These are phyloP conservation scores for Gonatopus flavifemur DNA, from an alignment of 1,140 invertebrate genomes.

Conservation along the genomic window DNA sequence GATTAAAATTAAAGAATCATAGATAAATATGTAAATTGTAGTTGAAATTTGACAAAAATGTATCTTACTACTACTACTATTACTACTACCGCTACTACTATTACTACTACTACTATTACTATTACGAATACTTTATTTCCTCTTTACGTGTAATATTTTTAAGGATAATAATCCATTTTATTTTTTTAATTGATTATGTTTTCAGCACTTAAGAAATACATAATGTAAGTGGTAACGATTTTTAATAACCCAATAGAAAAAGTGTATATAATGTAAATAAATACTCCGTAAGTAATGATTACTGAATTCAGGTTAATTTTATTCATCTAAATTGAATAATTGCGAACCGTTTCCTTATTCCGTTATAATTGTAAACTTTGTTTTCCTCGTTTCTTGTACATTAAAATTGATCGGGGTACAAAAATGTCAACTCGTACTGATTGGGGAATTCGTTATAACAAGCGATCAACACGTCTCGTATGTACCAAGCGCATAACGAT, in stretches of 20 bases:
- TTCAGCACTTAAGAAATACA: too few relatives aligned
- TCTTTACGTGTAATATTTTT: too few relatives aligned
- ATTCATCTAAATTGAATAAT: neutral
- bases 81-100: too few relatives aligned
- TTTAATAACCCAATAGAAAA: constrained; percentile 31
- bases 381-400: too few relatives aligned
- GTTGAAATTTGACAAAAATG: too few relatives aligned
- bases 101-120: too few relatives aligned
- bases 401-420: constrained; percentile 44
- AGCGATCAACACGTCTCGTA: constrained; percentile 36
- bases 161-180: constrained; percentile 10
- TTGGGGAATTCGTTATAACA: constrained; percentile 37
- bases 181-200: constrained; percentile 25
- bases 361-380: too few relatives aligned
- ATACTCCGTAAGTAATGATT: constrained; percentile 41
- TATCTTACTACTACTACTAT: too few relatives aligned
- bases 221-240: constrained; percentile 30
- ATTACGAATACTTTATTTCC: too few relatives aligned
- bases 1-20: too few relatives aligned
- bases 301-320: constrained; percentile 16
- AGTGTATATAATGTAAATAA: constrained; percentile 59
- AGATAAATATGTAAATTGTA: too few relatives aligned
- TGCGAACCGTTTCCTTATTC: too few relatives aligned
- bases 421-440: constrained; percentile 50
- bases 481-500: constrained; percentile 47